Evolutionary conservation across 2,797 vertebrate genomes (phyloP).

Genomic region (Semotilus atromaculatus): DNA sequence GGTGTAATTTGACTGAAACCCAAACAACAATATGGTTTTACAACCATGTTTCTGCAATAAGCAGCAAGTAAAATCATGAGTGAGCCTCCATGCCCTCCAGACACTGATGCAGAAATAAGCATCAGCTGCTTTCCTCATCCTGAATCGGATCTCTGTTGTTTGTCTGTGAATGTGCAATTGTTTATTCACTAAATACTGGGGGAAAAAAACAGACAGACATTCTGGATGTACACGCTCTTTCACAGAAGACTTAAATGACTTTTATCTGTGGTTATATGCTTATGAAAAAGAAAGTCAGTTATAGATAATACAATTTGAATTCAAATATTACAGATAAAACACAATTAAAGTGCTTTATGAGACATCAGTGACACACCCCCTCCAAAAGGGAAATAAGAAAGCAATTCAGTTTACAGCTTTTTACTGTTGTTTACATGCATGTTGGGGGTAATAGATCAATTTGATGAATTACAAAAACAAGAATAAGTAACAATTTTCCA

Average conservation of each 20-base stretch:
- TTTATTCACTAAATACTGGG: constrained; percentile 34
- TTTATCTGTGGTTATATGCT: constrained; percentile 14
- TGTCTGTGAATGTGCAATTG: constrained; percentile 50
- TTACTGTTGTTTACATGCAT: background rate
- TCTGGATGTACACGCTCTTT: background rate
- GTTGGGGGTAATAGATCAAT: background rate
- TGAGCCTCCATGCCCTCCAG: constrained; percentile 54
- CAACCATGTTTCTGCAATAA: background rate
- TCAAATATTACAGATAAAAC: constrained; percentile 17
- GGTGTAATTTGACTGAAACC: background rate
- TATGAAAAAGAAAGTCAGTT: background rate
- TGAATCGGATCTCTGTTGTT: constrained; percentile 59
- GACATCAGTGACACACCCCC: background rate
- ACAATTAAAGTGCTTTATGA: background rate
- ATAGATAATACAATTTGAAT: background rate
- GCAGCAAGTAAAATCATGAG: background rate
- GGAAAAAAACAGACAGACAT: background rate
- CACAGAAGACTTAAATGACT: constrained; percentile 26
- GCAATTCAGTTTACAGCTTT: background rate
- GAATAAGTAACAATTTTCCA: background rate
- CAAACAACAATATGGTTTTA: background rate
- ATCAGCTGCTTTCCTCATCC: constrained; percentile 64
- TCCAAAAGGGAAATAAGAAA: background rate
- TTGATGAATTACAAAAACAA: background rate
- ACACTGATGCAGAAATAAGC: constrained; percentile 54